phyloP scores from a whole-genome alignment of 2,113 vertebrate species.

The Psilopsiagon aurifrons region DNA sequence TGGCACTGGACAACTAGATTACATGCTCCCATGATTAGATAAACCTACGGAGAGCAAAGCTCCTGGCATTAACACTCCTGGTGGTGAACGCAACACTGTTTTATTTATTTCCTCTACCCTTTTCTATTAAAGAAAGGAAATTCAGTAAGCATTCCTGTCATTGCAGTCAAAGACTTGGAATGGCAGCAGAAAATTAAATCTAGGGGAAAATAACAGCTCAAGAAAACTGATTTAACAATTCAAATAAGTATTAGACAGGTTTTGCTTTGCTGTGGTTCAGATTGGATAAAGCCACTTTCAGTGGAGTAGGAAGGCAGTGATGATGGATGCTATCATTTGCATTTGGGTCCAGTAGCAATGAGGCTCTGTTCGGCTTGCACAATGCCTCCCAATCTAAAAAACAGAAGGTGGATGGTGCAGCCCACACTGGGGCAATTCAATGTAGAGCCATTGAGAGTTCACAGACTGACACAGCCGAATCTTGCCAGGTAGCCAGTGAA shows the following conservation, averaged over 20 bases:
- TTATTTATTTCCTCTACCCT: neutral
- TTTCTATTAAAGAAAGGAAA: neutral
- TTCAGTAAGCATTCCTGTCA: neutral
- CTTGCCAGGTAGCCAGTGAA: neutral
- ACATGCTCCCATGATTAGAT: neutral
- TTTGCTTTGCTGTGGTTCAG: neutral
- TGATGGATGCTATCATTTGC: neutral
- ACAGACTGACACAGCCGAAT: neutral
- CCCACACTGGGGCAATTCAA: rapidly evolving
- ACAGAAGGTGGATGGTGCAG: rapidly evolving
- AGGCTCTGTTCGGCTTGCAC: neutral
- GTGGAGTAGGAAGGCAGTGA: neutral
- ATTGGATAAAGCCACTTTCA: neutral
- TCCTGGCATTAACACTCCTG: neutral
- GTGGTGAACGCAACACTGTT: neutral
- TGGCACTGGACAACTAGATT: neutral
- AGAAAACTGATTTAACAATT: neutral
- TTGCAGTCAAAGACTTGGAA: neutral
- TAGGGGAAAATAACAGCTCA: neutral
- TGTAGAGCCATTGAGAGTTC: neutral
- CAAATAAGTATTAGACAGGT: neutral
- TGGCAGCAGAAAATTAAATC: neutral
- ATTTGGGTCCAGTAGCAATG: neutral
- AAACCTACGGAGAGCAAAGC: neutral
- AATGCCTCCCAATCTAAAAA: neutral